These are phyloP conservation scores for Geococcyx californianus DNA, from an alignment of 2,113 vertebrate genomes.

Conservation along the genomic window DNA sequence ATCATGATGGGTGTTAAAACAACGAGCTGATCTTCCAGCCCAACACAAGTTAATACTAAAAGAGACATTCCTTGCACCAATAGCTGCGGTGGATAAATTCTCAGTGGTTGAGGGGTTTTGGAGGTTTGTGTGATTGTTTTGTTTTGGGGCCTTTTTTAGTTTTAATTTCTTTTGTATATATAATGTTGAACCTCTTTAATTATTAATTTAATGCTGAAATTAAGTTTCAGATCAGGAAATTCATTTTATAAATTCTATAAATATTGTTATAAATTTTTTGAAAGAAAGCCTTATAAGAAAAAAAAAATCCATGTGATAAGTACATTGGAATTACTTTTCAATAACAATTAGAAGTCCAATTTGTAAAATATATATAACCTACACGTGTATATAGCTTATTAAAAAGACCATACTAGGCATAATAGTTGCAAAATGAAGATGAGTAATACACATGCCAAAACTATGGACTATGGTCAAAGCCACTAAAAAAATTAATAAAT, in stretches of 20 bases:
- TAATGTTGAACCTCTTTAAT: neutral
- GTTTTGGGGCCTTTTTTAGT: neutral
- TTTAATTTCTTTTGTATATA: neutral
- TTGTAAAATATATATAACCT: neutral
- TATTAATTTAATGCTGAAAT: neutral
- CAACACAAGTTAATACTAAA: neutral
- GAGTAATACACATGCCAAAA: neutral
- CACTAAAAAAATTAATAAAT: neutral
- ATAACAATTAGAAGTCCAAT: neutral
- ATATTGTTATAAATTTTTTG: neutral
- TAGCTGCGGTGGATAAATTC: neutral
- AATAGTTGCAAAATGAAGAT: neutral
- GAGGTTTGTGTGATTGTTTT: too few relatives aligned
- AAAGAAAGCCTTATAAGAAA: neutral
- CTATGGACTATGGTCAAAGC: neutral
- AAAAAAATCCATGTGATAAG: neutral
- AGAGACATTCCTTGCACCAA: neutral
- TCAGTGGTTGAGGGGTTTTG: accelerated
- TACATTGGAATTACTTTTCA: neutral
- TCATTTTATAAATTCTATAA: neutral
- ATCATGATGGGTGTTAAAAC: neutral
- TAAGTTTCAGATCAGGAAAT: neutral
- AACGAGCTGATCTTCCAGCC: neutral
- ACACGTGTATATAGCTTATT: neutral
- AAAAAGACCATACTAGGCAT: neutral